A percentile compares a stretch with the other conserved stretches of the same genome.
These are phyloP conservation scores for Lamproptera curius DNA, from an alignment of 2,888 invertebrate species.

Conservation along the genomic window DNA sequence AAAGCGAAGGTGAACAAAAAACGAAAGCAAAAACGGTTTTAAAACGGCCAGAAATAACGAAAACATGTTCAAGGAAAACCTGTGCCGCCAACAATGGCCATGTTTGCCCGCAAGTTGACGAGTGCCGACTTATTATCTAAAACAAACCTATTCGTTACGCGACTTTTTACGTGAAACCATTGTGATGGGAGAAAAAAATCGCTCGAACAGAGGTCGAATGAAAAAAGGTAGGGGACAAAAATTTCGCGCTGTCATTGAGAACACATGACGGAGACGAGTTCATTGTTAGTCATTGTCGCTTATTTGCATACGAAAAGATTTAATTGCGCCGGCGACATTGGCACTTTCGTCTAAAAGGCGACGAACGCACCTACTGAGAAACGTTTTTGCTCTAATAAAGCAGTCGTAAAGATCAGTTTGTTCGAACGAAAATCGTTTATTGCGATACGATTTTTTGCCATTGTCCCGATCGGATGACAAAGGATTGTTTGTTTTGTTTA, in stretches of 20 bases:
- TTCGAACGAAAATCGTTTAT: conserved; percentile 25
- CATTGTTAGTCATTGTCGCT: conserved; percentile 69
- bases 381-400: conserved; percentile 70
- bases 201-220: conserved; percentile 23
- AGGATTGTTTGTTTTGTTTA: conserved; percentile 46
- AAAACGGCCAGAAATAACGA: conserved; percentile 12
- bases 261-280: conserved; percentile 56
- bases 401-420: conserved; percentile 39
- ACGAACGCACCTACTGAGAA: conserved; percentile 51
- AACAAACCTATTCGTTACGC: conserved; percentile 16
- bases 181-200: conserved; percentile 25
- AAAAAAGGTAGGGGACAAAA: conserved; percentile 40
- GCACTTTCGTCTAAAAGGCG: conserved; percentile 60
- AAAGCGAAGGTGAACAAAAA: conserved; percentile 25
- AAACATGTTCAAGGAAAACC: conserved; percentile 21
- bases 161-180: conserved; percentile 13
- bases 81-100: conserved; percentile 18
- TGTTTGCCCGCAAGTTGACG: conserved; percentile 23
- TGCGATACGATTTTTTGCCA: conserved; percentile 20
- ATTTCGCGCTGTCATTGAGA: conserved; percentile 54
- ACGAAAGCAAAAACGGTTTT: conserved; percentile 13
- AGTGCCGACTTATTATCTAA: conserved; percentile 22
- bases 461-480: conserved; percentile 33
- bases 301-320: conserved; percentile 71
- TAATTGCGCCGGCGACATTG: conserved; percentile 53